phyloP scores from a whole-genome alignment of 2,113 vertebrate species.

The Oryzias curvinotus region DNA sequence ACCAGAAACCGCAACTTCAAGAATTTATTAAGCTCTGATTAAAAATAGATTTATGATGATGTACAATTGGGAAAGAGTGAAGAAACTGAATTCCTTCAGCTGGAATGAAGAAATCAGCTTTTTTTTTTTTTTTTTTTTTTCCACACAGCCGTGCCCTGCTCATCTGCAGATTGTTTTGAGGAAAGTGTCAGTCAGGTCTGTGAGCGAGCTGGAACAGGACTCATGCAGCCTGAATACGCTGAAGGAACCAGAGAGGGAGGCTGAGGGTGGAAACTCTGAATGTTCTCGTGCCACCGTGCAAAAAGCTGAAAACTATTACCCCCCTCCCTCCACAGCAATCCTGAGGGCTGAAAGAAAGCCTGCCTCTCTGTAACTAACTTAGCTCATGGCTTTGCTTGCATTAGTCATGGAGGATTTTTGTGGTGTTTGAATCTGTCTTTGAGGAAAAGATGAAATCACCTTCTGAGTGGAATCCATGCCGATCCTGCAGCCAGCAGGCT shows the following conservation, averaged over 20 bases:
- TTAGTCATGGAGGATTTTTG: too few species aligned
- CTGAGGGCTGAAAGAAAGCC: conserved; percentile 65
- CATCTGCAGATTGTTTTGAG: conserved; percentile 31
- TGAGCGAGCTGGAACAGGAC: conserved; percentile 28
- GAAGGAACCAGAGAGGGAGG: conserved; percentile 22
- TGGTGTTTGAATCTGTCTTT: too few species aligned
- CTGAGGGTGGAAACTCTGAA: conserved; percentile 79
- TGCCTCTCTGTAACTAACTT: conserved; percentile 9
- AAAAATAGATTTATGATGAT: conserved; percentile 46
- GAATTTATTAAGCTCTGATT: conserved; percentile 27
- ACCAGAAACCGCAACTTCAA: conserved; percentile 18
- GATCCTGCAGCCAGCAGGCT: too few species aligned
- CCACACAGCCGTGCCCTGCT: conserved; percentile 9
- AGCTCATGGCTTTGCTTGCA: too few species aligned
- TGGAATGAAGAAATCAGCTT: conserved; percentile 6
- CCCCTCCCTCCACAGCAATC: conserved; percentile 41
- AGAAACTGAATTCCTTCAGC: conserved; percentile 30
- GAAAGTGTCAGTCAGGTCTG: conserved; percentile 14
- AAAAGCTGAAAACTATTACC: conserved; percentile 75
- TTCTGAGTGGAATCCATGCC: too few species aligned
- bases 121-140: conserved; percentile 7
- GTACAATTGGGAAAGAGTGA: conserved; percentile 32
- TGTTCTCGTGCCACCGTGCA: conserved; percentile 70
- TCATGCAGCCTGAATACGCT: conserved; percentile 8
- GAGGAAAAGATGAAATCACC: too few species aligned